Percentiles rank a stretch among this genome's conserved stretches.
Evolutionary conservation across 2,113 vertebrate species (phyloP).

Genomic region (Regulus satrapa): DNA sequence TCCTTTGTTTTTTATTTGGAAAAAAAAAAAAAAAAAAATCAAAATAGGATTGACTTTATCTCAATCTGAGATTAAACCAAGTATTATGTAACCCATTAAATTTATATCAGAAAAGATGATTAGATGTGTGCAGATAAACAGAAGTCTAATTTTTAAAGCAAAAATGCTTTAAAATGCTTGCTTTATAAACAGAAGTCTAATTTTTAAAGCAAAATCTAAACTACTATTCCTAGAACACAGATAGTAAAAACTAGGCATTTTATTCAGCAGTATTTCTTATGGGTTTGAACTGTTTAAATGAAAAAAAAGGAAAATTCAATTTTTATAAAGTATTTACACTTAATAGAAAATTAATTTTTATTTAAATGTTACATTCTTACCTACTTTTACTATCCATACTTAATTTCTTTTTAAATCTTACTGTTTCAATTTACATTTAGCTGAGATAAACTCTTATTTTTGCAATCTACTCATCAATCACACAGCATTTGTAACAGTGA

Average conservation of each 20-base stretch:
- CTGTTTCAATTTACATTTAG: neutral
- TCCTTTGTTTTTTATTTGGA: neutral
- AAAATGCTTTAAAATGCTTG: too few species aligned
- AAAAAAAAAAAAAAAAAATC: neutral
- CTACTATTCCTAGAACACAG: neutral
- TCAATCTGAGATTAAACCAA: neutral
- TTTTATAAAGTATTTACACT: neutral
- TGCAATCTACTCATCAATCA: neutral
- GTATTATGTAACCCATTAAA: neutral
- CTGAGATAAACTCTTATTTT: neutral
- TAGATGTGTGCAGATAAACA: neutral
- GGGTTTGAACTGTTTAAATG: neutral
- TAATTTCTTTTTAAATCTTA: neutral
- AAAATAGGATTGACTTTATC: neutral
- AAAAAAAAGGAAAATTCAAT: neutral
- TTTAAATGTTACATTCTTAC: neutral
- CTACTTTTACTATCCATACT: neutral
- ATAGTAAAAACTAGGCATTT: neutral
- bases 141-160: neutral
- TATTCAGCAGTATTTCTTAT: neutral
- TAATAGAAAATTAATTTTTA: neutral
- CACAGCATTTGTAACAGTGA: neutral
- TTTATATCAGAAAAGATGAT: neutral
- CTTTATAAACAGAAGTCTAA: neutral
- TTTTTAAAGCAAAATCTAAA: neutral